Conservation (phyloP, 2,888 invertebrate species). For the Drosophila pegasa region DNA sequence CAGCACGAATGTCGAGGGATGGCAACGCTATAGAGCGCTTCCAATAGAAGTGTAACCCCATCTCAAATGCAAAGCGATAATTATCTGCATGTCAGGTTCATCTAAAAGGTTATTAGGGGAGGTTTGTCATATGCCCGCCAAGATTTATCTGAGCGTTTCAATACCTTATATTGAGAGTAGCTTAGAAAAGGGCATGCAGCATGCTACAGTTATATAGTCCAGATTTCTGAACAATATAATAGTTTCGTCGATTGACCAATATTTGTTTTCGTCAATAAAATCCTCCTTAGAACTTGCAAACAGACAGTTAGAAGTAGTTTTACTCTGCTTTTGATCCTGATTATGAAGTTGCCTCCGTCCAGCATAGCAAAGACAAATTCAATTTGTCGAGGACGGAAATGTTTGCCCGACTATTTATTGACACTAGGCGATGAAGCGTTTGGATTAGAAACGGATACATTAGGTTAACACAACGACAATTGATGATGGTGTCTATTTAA, state of each 20-base stretch:
- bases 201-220: no score
- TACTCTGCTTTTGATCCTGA: no score
- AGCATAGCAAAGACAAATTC: background rate
- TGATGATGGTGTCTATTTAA: slow-evolving; percentile 49
- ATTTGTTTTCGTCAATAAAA: no score
- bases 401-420: slow-evolving; percentile 12
- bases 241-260: no score
- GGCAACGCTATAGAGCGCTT: slow-evolving; percentile 3
- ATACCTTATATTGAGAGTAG: background rate
- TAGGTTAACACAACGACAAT: slow-evolving; percentile 19
- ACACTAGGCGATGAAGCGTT: slow-evolving; percentile 9
- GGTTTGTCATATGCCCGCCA: slow-evolving; percentile 40
- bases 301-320: no score
- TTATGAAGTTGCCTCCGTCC: no score
- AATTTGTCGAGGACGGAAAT: background rate
- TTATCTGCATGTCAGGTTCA: slow-evolving; percentile 26
- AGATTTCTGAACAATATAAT: no score
- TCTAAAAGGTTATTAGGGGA: slow-evolving; percentile 40
- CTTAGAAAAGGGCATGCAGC: background rate
- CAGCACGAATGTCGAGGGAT: slow-evolving; percentile 20
- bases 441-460: slow-evolving; percentile 38
- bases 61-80: slow-evolving; percentile 17
- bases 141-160: slow-evolving; percentile 17
- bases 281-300: no score
- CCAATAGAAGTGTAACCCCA: slow-evolving; percentile 10